A percentile compares a stretch with the other conserved stretches of the same genome.
Conservation (phyloP, 2,888 invertebrate genomes). For the Desoria tigrina region DNA sequence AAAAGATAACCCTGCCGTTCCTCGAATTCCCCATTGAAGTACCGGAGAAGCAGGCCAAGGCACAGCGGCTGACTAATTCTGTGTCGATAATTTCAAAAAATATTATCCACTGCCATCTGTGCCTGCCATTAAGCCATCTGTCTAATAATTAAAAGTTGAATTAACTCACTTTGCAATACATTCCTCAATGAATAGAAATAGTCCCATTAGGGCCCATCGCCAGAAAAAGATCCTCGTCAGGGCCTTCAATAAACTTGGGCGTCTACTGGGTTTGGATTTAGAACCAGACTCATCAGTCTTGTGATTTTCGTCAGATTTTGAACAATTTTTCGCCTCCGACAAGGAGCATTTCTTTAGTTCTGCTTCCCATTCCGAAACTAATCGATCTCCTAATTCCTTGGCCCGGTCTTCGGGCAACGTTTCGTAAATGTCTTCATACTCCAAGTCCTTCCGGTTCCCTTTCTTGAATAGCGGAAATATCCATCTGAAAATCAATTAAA, state of each 20-base stretch:
- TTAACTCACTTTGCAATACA: conserved; percentile 25
- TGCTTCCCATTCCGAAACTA: conserved; percentile 15
- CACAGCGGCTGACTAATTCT: conserved; percentile 22
- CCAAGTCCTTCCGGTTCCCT: conserved; percentile 19
- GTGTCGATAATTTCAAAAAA: too few species aligned
- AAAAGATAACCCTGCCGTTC: conserved; percentile 20
- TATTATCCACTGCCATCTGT: too few species aligned
- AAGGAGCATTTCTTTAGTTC: conserved; percentile 10
- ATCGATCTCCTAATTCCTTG: conserved; percentile 14
- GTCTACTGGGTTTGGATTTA: not conserved
- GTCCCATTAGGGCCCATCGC: conserved; percentile 7
- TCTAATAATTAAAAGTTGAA: too few species aligned
- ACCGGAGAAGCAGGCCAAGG: conserved; percentile 21
- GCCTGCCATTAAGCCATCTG: too few species aligned
- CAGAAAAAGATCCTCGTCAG: conserved; percentile 8
- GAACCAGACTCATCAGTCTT: not conserved
- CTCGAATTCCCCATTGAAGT: conserved; percentile 18
- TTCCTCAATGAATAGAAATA: conserved; percentile 26
- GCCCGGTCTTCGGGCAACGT: conserved; percentile 9
- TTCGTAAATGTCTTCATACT: conserved; percentile 16
- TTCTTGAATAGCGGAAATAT: conserved; percentile 20
- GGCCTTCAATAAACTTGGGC: conserved; percentile 12
- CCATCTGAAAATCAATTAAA: conserved; percentile 18
- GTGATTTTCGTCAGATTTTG: not conserved
- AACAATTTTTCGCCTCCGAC: not conserved